Base-by-base conservation (phyloP, 2,797 vertebrate species). In the Phrynocephalus forsythii region DNA sequence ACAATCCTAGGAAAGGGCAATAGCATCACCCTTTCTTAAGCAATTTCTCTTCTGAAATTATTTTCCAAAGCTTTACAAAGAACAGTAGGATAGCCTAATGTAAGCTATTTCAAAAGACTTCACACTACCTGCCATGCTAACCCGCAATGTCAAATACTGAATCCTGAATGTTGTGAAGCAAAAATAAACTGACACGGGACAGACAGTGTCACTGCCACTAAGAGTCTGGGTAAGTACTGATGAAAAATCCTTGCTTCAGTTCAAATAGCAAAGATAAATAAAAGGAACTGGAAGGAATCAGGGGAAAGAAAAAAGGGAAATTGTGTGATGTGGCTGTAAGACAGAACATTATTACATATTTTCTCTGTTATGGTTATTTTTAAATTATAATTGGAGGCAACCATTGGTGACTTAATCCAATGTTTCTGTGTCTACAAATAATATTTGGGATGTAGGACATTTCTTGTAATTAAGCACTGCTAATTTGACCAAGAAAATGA, bases 41-140 rank as follows among this genome's bases (percentile, higher is more conserved):
- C 33, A 30, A 38, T 48, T 92, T 86, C 91, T 94, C 86, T 79
- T 83, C 50, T 83, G 24, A 93, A 82, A 88, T 6, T 6, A 72
- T 85, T 77, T 77, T n/a, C 18, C 79, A 48, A 86, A 95, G 63
- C 63, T 67, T 92, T 93, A 78, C 16, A 28, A 81, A 92, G 52
- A 88, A 73, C 2, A 22, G 82, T 83, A 85, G 91, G 88, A 77
- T 79, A 77, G 6, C 60, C 86, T 67, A 5, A 88, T 56, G 30
- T 86, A 91, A 94, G 92, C 79, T 85, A 82, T 63, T 90, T 83
- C 88, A 87, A 94, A 94, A 80, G 11, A 24, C 90, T 85, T 83
- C 67, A 2, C 20, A 78, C 24, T 91, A 79, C 72, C 52, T 89
- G 38, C 30, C 77, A n/a, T 0, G 0, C 92, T 93, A 92, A 93